phyloP scores from a whole-genome alignment of 35 echinoderm and acorn worm genomes.

The Heliocidaris tuberculata region DNA sequence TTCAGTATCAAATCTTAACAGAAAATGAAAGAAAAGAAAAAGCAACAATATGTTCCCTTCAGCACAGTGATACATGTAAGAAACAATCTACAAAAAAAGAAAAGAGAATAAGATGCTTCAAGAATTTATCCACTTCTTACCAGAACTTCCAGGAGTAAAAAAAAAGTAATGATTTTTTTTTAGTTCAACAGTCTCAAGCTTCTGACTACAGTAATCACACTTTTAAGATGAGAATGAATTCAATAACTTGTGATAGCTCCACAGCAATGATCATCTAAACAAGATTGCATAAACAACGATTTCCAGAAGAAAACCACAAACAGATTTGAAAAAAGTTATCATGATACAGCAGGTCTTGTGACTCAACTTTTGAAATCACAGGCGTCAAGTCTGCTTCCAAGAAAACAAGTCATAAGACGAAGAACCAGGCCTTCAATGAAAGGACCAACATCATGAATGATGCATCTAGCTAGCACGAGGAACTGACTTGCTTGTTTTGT shows the following conservation, averaged over 20 bases:
- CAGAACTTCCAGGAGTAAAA: background rate
- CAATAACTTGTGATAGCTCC: background rate
- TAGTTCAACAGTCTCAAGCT: no score
- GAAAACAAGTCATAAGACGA: background rate
- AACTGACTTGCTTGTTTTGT: constrained; percentile 17
- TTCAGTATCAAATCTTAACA: background rate
- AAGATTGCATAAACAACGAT: background rate
- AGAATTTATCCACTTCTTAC: background rate
- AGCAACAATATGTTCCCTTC: background rate
- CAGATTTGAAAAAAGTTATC: background rate
- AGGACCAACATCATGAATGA: background rate
- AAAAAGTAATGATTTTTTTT: background rate
- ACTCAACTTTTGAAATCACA: background rate
- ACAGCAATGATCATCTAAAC: background rate
- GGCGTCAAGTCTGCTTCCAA: background rate
- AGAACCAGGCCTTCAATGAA: background rate
- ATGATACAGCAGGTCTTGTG: background rate
- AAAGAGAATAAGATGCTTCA: background rate
- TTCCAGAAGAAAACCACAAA: background rate
- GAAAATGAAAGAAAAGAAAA: background rate
- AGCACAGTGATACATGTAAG: background rate
- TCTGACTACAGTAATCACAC: no score
- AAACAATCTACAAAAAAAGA: background rate
- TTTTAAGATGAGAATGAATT: no score
- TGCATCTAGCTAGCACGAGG: background rate